Conservation (phyloP, 2,888 invertebrate genomes). For the Oasisia sp. region DNA sequence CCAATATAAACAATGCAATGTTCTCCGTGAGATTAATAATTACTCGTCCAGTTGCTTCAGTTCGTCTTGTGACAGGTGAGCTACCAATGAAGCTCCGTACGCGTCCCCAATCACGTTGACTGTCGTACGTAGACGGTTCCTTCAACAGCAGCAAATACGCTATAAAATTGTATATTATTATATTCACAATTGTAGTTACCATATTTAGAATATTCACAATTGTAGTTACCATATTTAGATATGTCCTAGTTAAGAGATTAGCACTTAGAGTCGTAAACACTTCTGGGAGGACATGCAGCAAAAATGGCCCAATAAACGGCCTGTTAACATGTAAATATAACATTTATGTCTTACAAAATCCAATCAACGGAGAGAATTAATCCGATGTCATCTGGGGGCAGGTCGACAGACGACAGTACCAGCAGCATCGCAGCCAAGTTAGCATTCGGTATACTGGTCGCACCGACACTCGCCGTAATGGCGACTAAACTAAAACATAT, state of each 20-base stretch:
- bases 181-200: no score
- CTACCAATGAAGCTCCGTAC: constrained; percentile 71
- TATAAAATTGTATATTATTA: no score
- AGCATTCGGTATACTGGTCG: constrained; percentile 76
- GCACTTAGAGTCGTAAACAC: no score
- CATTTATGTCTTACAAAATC: constrained; percentile 70
- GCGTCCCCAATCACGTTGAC: constrained; percentile 72
- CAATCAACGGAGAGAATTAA: constrained; percentile 77
- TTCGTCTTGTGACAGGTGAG: constrained; percentile 68
- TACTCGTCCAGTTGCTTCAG: constrained; percentile 57
- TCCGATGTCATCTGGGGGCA: constrained; percentile 75
- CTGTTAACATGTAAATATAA: no score
- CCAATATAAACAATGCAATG: no score
- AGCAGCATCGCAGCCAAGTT: constrained; percentile 77
- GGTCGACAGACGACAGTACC: constrained; percentile 73
- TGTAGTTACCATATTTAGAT: no score
- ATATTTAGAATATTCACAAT: no score
- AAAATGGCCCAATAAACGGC: no score
- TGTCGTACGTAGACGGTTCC: constrained; percentile 70
- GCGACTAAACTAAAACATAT: constrained; percentile 70
- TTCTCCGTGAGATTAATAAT: no score
- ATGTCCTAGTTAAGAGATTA: no score
- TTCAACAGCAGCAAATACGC: constrained; percentile 45
- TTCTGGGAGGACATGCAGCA: no score
- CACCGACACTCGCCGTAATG: constrained; percentile 75